Evolutionary conservation across 2,888 invertebrate genomes (phyloP), one percentile per base, ranked within the genome.

Genomic region (Apotomis capreana): DNA sequence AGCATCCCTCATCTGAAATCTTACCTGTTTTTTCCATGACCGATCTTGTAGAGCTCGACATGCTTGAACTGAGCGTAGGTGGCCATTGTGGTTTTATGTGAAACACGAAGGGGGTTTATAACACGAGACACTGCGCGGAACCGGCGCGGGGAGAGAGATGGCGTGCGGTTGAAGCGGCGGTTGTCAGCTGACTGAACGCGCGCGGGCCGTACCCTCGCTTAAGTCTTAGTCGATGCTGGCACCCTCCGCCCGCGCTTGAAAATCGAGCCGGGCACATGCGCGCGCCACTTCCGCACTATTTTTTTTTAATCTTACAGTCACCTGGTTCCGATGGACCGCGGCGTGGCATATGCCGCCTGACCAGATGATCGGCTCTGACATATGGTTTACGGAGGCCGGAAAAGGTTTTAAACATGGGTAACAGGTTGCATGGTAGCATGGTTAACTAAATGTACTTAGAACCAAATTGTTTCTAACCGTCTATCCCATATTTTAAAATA

Each of bases 21-120:
- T 88, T 79, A 98, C 98, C 97, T 97, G 94, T 97, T 97, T 94
- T 98, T 98, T 89, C 97, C 97, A 93, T 96, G 97, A 90, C 98
- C 98, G 89, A 98, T 96, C 94, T 97, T 97, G 95, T 97, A 97
- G 84, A 98, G 96, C 94, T 98, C 98, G 91, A 98, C 96, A 94
- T 98, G 97, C 94, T 97, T 97, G 95, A 97, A 98, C 81, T 97
- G 96, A 88, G 97, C 97, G 95, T 97, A 98, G 88, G 97, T 97
- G 89, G 97, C 97, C 97, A 98, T 97, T 84, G 83, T 85, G 74
- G 76, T 58, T 77, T 72, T 70, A 69, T 75, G 74, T 77, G 78
- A 80, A 79, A 75, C 80, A 83, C 81, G 82, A 82, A 84, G 81
- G 77, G 81, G 81, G 82, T 83, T 67, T 67, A 51, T 70, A 64